Evolutionary conservation across 1,140 invertebrate genomes (phyloP).

Genomic region (Stegodyphus dumicola): DNA sequence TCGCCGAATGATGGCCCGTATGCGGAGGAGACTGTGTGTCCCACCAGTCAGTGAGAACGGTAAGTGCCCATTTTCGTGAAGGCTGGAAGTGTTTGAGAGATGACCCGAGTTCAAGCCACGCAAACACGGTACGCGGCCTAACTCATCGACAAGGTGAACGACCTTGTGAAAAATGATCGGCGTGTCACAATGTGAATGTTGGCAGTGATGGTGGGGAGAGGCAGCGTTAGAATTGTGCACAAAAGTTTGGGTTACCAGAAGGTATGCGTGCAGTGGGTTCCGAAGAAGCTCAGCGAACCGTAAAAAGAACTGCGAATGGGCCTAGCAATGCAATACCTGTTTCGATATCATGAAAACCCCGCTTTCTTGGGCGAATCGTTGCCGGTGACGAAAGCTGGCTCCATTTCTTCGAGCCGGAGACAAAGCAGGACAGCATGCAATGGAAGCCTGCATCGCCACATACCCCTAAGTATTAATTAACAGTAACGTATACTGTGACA

Average conservation of each 20-base stretch:
- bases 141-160: neutral
- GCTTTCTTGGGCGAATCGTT: constrained; percentile 14
- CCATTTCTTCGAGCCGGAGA: constrained; percentile 60
- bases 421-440: constrained; percentile 56
- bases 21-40: neutral
- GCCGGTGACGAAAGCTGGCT: constrained; percentile 58
- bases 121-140: neutral
- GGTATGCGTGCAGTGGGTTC: neutral
- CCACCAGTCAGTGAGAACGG: neutral
- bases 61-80: neutral
- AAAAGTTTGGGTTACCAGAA: neutral
- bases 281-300: no score
- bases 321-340: constrained; percentile 12
- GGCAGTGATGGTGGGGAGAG: constrained; percentile 22
- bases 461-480: neutral
- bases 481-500: constrained; percentile 30
- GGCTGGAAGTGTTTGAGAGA: neutral
- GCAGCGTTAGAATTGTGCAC: constrained; percentile 19
- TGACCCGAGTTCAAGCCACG: neutral
- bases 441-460: constrained; percentile 28
- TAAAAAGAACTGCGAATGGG: neutral
- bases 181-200: neutral
- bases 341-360: constrained; percentile 6
- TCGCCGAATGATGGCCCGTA: neutral
- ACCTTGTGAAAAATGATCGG: neutral